Percentiles rank a stretch among this genome's conserved stretches.
Conservation (phyloP, 2,888 invertebrate species). For the Himalopsyche japonica region DNA sequence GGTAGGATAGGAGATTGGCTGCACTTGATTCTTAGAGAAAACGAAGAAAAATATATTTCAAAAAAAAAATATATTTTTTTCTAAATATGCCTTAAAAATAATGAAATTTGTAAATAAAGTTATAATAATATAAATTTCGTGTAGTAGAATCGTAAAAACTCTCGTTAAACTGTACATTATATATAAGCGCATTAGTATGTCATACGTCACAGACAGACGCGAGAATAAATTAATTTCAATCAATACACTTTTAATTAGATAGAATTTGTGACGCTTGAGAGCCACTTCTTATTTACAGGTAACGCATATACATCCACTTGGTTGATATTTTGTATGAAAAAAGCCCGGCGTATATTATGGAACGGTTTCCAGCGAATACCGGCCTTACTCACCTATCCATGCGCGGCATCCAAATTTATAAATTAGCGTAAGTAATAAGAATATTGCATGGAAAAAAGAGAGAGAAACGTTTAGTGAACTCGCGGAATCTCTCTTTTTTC, state of each 20-base stretch:
- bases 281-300: not conserved
- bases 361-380: not conserved
- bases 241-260: not conserved
- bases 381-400: not conserved
- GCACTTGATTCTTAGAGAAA: no score
- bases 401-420: conserved; percentile 20
- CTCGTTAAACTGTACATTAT: no score
- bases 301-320: not conserved
- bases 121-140: no score
- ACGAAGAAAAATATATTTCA: no score
- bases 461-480: conserved; percentile 1
- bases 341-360: not conserved
- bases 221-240: no score
- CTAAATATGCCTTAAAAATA: no score
- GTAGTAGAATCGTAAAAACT: no score
- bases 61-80: no score
- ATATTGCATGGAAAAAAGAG: not conserved
- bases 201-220: no score
- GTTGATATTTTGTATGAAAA: not conserved
- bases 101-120: no score
- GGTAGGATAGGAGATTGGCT: no score
- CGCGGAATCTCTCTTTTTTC: conserved; percentile 8
- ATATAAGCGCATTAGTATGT: no score
- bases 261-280: not conserved
- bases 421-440: conserved; percentile 25